Conservation (phyloP, 1,140 invertebrate genomes). For the Chironomus striatipennis region DNA sequence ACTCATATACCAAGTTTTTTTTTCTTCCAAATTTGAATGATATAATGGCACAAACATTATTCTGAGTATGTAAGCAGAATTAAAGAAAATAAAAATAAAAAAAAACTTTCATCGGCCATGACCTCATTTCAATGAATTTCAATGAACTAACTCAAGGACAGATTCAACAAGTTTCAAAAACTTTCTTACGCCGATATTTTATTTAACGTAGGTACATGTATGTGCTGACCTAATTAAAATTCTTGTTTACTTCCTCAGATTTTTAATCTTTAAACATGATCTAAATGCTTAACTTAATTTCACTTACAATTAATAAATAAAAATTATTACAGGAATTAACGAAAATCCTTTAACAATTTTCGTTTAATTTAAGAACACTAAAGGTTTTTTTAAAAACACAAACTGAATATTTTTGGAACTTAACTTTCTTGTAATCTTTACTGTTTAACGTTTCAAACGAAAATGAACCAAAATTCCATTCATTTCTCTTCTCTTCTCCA, state of each 20-base stretch:
- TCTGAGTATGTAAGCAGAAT: background rate
- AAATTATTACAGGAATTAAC: background rate
- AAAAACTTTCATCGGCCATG: constrained; percentile 20
- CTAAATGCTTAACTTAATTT: background rate
- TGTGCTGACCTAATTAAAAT: background rate
- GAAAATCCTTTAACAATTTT: background rate
- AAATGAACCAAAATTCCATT: constrained; percentile 5
- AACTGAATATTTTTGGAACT: background rate
- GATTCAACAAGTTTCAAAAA: background rate
- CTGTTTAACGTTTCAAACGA: constrained; percentile 21
- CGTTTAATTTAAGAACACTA: background rate
- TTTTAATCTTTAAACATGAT: background rate
- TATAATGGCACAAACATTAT: background rate
- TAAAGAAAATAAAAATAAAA: background rate
- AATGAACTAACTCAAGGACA: background rate
- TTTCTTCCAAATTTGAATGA: too few relatives aligned
- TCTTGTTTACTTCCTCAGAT: background rate
- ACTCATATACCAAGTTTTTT: too few relatives aligned
- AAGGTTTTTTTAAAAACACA: background rate
- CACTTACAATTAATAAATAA: background rate
- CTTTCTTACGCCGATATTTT: background rate
- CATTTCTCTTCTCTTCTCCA: constrained; percentile 22
- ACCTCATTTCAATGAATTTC: background rate
- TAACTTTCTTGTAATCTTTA: background rate
- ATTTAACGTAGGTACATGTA: background rate